Conservation (phyloP, 2,797 vertebrate species). For the Vultur gryphus region DNA sequence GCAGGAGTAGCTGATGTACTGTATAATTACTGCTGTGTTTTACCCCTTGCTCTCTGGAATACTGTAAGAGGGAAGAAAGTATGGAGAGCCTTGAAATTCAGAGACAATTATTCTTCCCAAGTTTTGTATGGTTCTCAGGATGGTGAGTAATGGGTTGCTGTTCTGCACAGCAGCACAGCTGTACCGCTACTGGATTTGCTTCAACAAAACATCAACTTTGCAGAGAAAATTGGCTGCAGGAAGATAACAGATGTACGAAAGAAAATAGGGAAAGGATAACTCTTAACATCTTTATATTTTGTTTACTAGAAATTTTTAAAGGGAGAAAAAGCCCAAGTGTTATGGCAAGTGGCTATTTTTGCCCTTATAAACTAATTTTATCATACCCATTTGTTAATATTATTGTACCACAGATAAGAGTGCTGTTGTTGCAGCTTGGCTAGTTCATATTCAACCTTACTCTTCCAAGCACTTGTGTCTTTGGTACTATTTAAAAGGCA, state of each 20-base stretch:
- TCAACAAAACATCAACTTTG: conserved; percentile 43
- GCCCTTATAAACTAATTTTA: background rate
- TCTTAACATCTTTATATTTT: conserved; percentile 26
- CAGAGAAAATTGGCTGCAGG: conserved; percentile 23
- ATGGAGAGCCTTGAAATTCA: background rate
- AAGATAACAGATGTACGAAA: conserved; percentile 61
- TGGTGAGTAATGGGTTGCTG: conserved; percentile 54
- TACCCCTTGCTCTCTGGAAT: background rate
- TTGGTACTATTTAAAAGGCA: background rate
- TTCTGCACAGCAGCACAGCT: conserved; percentile 58
- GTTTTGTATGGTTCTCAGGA: background rate
- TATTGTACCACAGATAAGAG: background rate
- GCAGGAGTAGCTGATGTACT: background rate
- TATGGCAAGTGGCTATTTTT: background rate
- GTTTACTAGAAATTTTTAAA: conserved; percentile 19
- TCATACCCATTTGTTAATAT: background rate
- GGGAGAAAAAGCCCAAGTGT: background rate
- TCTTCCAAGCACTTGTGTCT: background rate
- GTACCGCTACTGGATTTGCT: conserved; percentile 46
- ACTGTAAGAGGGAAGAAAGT: background rate
- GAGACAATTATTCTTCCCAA: conserved; percentile 5
- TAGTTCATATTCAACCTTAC: background rate
- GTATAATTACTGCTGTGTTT: background rate
- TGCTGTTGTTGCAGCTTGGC: background rate
- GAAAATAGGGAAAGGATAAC: conserved; percentile 25